Conservation (phyloP, 2,113 vertebrate species). For the Pyrgilauda ruficollis region DNA sequence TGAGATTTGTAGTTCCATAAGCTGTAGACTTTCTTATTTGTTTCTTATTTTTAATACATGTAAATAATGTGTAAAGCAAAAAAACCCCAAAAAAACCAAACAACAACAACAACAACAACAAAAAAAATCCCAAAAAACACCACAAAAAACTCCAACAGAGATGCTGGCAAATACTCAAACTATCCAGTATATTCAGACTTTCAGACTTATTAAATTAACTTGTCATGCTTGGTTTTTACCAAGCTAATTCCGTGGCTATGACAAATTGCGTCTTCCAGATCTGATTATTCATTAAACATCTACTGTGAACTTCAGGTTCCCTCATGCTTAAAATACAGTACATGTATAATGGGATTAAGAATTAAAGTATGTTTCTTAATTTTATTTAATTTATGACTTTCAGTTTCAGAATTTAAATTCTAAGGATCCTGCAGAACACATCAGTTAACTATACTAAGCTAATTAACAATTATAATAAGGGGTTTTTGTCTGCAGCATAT, state of each 20-base stretch:
- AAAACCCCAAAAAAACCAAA: neutral
- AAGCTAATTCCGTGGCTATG: neutral
- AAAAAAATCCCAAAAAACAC: too few relatives aligned
- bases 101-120: too few relatives aligned
- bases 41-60: neutral
- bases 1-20: neutral
- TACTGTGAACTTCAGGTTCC: slow-evolving; percentile 23
- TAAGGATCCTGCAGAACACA: neutral
- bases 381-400: slow-evolving; percentile 14
- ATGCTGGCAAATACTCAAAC: neutral
- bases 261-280: slow-evolving; percentile 34
- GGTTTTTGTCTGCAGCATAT: neutral
- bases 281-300: slow-evolving; percentile 27
- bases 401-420: neutral
- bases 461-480: neutral
- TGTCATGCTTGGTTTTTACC: slow-evolving; percentile 9
- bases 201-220: slow-evolving; percentile 28
- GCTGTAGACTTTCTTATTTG: neutral
- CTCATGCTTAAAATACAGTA: slow-evolving; percentile 8
- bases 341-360: neutral
- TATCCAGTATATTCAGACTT: neutral
- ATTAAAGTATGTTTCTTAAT: slow-evolving; percentile 1
- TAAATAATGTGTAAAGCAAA: neutral
- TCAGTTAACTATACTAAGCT: neutral
- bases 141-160: neutral